Conservation (phyloP, 2,888 invertebrate species). For the Octonoba sinensis region DNA sequence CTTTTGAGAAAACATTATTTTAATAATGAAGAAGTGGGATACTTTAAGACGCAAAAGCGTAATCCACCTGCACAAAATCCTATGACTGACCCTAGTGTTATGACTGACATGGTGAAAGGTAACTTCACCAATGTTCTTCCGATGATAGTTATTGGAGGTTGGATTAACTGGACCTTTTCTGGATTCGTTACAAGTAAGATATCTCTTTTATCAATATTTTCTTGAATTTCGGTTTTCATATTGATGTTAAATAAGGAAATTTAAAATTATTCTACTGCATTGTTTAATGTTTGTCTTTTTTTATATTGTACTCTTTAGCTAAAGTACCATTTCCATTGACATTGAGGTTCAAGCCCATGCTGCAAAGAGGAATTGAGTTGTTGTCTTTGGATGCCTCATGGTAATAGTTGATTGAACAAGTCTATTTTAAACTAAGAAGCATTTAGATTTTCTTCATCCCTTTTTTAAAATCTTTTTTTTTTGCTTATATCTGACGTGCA, state of each 20-base stretch:
- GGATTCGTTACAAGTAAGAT: constrained; percentile 95
- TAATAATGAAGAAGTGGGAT: constrained; percentile 95
- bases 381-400: constrained; percentile 96
- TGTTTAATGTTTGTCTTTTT: not conserved
- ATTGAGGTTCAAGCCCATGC: constrained; percentile 97
- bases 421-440: too few relatives aligned
- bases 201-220: not conserved
- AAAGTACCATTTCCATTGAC: constrained; percentile 99
- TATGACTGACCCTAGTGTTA: constrained; percentile 95
- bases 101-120: constrained; percentile 99
- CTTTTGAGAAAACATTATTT: constrained; percentile 93
- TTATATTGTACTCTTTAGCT: constrained; percentile 75
- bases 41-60: constrained; percentile 92
- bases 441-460: too few relatives aligned
- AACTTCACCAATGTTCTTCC: constrained; percentile 98
- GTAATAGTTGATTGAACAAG: constrained; percentile 70
- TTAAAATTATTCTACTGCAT: not conserved
- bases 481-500: too few relatives aligned
- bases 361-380: constrained; percentile 97
- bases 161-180: constrained; percentile 99
- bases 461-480: too few relatives aligned
- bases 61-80: constrained; percentile 84
- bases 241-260: too few relatives aligned
- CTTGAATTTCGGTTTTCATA: not conserved
- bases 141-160: constrained; percentile 99